Percentiles rank a stretch among this genome's conserved stretches.
Conservation (phyloP, 2,797 vertebrate genomes). For the Phrynocephalus vlangalii region DNA sequence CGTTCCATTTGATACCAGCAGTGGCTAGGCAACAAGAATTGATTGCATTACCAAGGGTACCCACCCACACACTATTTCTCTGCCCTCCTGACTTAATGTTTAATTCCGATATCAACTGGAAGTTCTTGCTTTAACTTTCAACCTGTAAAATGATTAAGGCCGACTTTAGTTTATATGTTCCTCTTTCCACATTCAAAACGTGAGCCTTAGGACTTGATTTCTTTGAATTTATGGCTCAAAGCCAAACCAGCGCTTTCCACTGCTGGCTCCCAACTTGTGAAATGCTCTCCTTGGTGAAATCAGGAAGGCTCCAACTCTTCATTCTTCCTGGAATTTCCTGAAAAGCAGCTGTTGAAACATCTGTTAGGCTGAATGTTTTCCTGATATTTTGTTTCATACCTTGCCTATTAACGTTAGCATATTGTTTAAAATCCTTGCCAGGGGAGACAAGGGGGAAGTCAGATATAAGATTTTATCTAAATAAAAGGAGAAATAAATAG, state of each 20-base stretch:
- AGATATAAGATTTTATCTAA: not conserved
- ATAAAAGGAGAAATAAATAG: not conserved
- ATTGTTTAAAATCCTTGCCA: not conserved
- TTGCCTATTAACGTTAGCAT: not conserved
- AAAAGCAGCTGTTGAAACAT: not conserved
- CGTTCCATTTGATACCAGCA: not conserved
- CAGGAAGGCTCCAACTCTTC: not conserved
- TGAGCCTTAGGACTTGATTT: not conserved
- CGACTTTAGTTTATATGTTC: not conserved
- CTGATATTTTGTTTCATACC: not conserved
- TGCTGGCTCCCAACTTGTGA: not conserved
- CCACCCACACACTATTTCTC: not conserved
- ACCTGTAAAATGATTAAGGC: not conserved
- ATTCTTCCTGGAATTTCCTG: not conserved
- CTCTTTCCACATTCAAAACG: too few relatives aligned
- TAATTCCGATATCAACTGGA: not conserved
- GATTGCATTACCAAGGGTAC: not conserved
- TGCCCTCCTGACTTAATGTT: not conserved
- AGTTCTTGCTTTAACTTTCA: not conserved
- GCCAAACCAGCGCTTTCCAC: not conserved
- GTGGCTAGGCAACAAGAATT: not conserved
- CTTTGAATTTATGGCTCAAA: not conserved
- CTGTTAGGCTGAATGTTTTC: not conserved
- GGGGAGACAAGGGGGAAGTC: too few relatives aligned
- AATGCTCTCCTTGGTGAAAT: not conserved